These are phyloP conservation scores for Xanthia icteritia DNA, from an alignment of 2,888 invertebrate species.

Conservation along the genomic window DNA sequence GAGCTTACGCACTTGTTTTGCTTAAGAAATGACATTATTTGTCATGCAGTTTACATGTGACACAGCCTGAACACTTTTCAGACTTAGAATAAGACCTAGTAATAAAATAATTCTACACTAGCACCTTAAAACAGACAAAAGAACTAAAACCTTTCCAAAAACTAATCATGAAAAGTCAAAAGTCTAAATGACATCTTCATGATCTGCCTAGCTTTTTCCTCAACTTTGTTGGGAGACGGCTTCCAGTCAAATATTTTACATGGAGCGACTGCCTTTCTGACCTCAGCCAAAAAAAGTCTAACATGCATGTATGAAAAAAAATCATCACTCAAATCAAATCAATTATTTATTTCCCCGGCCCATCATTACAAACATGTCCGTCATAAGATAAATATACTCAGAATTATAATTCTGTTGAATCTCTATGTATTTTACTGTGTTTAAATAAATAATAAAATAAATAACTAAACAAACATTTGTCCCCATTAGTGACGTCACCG, in stretches of 20 bases:
- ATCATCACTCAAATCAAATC: no score
- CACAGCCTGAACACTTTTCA: neutral
- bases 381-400: constrained; percentile 2
- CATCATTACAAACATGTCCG: neutral
- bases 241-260: neutral
- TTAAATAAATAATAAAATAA: no score
- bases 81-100: neutral
- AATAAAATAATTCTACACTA: neutral
- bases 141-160: neutral
- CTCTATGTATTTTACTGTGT: no score
- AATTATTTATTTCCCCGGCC: neutral
- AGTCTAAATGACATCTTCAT: neutral
- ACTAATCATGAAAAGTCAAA: neutral
- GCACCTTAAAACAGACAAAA: neutral
- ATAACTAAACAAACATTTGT: constrained; percentile 4
- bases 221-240: neutral
- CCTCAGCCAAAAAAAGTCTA: neutral
- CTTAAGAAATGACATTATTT: neutral
- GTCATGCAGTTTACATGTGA: neutral
- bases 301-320: neutral
- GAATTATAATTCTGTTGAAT: no score
- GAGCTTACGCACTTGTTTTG: constrained; percentile 1
- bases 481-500: constrained; percentile 95
- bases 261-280: neutral
- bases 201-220: neutral